A percentile compares a stretch with the other conserved stretches of the same genome.
Evolutionary conservation across 2,797 vertebrate species (phyloP).

Genomic region (Phoebastria nigripes): DNA sequence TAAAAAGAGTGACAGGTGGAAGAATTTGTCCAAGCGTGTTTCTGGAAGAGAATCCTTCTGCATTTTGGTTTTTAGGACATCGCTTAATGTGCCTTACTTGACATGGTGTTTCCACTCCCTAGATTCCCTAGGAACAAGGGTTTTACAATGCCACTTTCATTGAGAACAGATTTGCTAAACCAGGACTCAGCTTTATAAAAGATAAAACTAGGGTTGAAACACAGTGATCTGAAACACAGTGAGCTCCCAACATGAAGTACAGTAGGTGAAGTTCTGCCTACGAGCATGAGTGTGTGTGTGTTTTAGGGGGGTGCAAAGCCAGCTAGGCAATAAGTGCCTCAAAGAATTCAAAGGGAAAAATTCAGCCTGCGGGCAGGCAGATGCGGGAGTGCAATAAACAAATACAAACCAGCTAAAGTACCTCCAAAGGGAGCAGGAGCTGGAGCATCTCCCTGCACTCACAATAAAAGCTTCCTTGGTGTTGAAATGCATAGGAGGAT

Average conservation of each 20-base stretch:
- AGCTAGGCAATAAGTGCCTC: not conserved
- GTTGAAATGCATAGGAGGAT: not conserved
- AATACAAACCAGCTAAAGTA: not conserved
- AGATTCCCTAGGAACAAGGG: not conserved
- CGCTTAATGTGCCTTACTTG: not conserved
- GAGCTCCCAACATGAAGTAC: not conserved
- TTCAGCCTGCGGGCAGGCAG: not conserved
- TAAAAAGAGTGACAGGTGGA: constrained; percentile 8
- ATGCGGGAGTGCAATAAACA: not conserved
- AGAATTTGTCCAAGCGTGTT: not conserved
- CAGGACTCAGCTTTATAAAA: not conserved
- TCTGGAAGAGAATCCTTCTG: not conserved
- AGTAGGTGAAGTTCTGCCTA: not conserved
- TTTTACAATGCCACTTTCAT: not conserved
- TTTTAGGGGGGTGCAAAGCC: not conserved
- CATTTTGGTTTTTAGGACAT: not conserved
- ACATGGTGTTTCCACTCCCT: not conserved
- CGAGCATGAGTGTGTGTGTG: not conserved
- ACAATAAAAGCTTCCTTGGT: not conserved
- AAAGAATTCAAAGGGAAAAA: not conserved
- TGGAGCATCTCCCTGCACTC: not conserved
- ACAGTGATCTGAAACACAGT: not conserved
- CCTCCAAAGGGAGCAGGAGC: not conserved
- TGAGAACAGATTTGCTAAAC: not conserved
- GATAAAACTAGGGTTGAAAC: not conserved